Evolutionary conservation across 2,888 invertebrate genomes (phyloP), one percentile per base, ranked within the genome.

Genomic region (Macrostomum cliftonense): DNA sequence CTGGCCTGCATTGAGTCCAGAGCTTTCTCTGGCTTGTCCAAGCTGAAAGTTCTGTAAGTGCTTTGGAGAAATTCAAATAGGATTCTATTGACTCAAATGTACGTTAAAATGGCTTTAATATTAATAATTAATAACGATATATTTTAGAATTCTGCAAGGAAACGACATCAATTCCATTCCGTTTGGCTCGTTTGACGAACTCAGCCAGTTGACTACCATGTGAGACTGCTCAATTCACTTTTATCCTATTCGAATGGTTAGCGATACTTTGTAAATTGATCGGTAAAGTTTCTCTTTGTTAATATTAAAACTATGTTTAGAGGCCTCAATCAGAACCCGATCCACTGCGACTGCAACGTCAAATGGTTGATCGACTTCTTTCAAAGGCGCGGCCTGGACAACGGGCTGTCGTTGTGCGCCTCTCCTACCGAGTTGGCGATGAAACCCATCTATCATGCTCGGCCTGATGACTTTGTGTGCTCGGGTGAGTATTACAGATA

Each of bases 351-450:
- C 74, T 99, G 97, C 71, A 79, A 80, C 47, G 73, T 91, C 58
- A 81, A 83, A 64, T 97, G 97, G 97, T 76, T 97, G 52, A 83
- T 91, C 0, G 87, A 88, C 65, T 97, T 93, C 93, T 88, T 95
- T 56, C 88, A 89, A 73, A 72, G 74, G 53, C 88, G 89, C 71
- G 91, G 83, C 71, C 84, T 93, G 43, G 97, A 99, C 70, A 88
- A 95, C 0, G 97, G 97, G 13, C 95, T 95, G 49, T 95, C 97
- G 0, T 77, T 84, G 46, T 97, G 97, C 69, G 79, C 81, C 11
- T 88, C 85, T 55, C 97, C 97, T 0, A 73, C 77, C 17, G 73
- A 75, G 46, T 87, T 97, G 85, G 78, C 79, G 61, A 87, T 39
- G n/a, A 20, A 39, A 37, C 38, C 51, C 13, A 52, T 52, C 40